Percentiles rank a stretch among this genome's conserved stretches.
Evolutionary conservation across 2,113 vertebrate genomes (phyloP).

Genomic region (Scatophagus argus): DNA sequence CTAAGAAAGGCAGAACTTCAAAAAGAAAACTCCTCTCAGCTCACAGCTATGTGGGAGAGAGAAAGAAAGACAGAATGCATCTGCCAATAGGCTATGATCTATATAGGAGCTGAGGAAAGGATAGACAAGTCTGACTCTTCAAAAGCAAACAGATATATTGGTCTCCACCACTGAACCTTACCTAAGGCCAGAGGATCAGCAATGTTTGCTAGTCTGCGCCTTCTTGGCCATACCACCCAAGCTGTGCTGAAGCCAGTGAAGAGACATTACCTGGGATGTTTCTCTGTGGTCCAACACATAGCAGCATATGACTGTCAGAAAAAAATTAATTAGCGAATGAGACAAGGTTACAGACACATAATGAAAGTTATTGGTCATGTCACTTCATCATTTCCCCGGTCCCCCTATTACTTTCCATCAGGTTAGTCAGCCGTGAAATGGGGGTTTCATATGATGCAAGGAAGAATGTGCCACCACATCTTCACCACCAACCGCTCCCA

Average conservation of each 20-base stretch:
- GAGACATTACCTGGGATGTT: constrained; percentile 55
- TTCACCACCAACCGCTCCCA: constrained; percentile 55
- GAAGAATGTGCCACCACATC: constrained; percentile 69
- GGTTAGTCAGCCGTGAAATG: constrained; percentile 84
- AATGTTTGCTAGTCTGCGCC: constrained; percentile 40
- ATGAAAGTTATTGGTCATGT: constrained; percentile 85
- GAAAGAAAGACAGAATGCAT: constrained; percentile 55
- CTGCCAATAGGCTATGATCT: constrained; percentile 63
- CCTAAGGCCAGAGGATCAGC: constrained; percentile 37
- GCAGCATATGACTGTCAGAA: constrained; percentile 61
- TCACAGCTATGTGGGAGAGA: constrained; percentile 51
- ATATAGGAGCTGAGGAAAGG: constrained; percentile 61
- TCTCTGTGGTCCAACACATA: constrained; percentile 29
- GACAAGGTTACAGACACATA: constrained; percentile 82
- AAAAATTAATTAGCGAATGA: constrained; percentile 81
- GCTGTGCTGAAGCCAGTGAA: neutral
- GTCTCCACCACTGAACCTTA: constrained; percentile 50
- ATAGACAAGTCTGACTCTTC: constrained; percentile 63
- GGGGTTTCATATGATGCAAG: constrained; percentile 77
- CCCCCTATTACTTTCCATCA: constrained; percentile 81
- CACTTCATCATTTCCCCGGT: constrained; percentile 78
- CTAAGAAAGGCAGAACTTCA: constrained; percentile 45
- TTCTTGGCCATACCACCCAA: constrained; percentile 10
- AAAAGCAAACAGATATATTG: constrained; percentile 69
- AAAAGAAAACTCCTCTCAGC: constrained; percentile 48